phyloP scores from a whole-genome alignment of 1,140 invertebrate species.

The Bemisia tabaci region DNA sequence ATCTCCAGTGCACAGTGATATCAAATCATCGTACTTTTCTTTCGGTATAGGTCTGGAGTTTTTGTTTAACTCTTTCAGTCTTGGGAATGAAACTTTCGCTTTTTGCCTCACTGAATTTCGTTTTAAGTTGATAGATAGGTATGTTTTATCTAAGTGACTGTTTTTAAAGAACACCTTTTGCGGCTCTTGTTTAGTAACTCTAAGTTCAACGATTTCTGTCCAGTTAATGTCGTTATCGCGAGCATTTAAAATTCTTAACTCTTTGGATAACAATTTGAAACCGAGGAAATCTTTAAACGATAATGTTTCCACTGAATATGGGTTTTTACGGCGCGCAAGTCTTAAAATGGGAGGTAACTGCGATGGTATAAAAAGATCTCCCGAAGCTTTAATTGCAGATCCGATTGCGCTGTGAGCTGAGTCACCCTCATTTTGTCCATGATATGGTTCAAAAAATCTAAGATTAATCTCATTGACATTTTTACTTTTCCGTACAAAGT shows the following conservation, averaged over 20 bases:
- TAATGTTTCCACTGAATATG: neutral
- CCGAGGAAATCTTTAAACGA: neutral
- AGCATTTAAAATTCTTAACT: conserved; percentile 6
- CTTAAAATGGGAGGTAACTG: neutral
- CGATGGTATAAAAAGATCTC: conserved; percentile 5
- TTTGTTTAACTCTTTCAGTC: conserved; percentile 1
- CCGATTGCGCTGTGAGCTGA: conserved; percentile 9
- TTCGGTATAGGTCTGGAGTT: neutral
- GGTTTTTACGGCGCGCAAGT: neutral
- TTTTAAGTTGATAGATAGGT: neutral
- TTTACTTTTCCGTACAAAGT: neutral
- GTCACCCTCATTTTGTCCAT: conserved; percentile 9
- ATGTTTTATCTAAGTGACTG: neutral
- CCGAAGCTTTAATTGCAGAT: conserved; percentile 6
- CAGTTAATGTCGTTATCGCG: conserved; percentile 6
- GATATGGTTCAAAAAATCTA: conserved; percentile 10
- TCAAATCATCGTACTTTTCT: conserved; percentile 11
- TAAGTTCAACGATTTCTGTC: conserved; percentile 7
- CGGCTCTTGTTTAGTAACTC: conserved; percentile 9
- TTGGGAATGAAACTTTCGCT: neutral
- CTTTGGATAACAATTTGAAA: neutral
- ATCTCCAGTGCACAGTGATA: conserved; percentile 5
- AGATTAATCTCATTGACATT: conserved; percentile 3
- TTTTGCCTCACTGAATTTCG: neutral
- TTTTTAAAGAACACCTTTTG: conserved; percentile 1